Conservation (phyloP, 2,113 vertebrate species). For the Microtus montanus region DNA sequence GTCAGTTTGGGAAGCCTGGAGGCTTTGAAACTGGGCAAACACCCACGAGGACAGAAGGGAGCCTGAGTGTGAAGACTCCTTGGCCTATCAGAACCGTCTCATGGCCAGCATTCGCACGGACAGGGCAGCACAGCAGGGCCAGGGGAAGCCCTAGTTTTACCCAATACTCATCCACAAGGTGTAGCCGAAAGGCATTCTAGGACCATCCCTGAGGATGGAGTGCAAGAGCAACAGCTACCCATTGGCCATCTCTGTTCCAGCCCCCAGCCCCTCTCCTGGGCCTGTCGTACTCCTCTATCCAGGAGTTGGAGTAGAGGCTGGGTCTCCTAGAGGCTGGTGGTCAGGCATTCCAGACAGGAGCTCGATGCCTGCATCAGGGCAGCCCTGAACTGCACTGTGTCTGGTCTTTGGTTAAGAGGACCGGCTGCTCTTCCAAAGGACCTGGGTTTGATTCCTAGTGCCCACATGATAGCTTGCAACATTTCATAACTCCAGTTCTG, state of each 20-base stretch:
- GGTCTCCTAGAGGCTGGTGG: not conserved
- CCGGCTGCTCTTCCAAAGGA: not conserved
- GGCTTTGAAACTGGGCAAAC: not conserved
- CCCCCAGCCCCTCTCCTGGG: not conserved
- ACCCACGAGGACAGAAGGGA: not conserved
- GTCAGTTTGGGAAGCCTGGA: not conserved
- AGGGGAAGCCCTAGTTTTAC: too few species aligned
- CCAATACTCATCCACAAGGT: not conserved
- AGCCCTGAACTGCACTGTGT: not conserved
- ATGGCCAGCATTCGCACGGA: not conserved
- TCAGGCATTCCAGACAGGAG: not conserved
- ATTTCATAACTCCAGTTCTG: not conserved
- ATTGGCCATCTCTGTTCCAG: not conserved
- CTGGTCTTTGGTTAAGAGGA: not conserved
- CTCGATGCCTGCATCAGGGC: not conserved
- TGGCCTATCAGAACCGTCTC: not conserved
- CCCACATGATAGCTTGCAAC: not conserved
- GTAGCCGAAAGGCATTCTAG: not conserved
- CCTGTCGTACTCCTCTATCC: slow-evolving; percentile 43
- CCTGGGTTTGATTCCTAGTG: not conserved
- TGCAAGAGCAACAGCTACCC: too few species aligned
- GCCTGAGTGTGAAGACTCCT: not conserved
- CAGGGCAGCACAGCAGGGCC: not conserved
- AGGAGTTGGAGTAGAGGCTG: not conserved
- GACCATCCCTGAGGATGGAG: not conserved